Base-by-base conservation (phyloP, 2,797 vertebrate species). In the Eidolon dupreanum region DNA sequence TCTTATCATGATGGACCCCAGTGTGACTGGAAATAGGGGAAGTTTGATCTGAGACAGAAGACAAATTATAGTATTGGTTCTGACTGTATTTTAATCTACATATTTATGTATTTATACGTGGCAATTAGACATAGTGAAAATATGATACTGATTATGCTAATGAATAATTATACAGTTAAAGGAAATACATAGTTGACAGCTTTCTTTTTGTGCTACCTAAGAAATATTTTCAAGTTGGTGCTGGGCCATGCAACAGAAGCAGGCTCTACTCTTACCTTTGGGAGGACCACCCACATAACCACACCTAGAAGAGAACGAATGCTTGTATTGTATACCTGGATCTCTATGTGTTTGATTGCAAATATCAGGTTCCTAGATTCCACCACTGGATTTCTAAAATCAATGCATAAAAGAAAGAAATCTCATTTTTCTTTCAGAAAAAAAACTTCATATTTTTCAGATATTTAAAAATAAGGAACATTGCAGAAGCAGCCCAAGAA, bases 91-190 rank as follows among this genome's bases (percentile, higher is more conserved):
- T 77, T 81, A 41, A 46, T 75, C 28, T 74, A 7, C 73, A 51
- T 81, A 13, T 82, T 86, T 95, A 4, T 84, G 20, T 63, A 63
- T 79, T 93, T 96, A 70, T 2, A 9, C 12, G 38, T 81, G 28
- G 71, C 33, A 92, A 43, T 85, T 77, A 96, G 65, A 61, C 26
- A 79, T 31, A 68, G 61, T 87, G 28, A 93, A 92, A 91, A 65
- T 24, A 66, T 17, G 11, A 85, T 55, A 19, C 26, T 73, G 41
- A 63, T 82, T 83, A 78, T 49, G 43, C 31, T 91, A 81, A 77
- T 90, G 82, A 51, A 33, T 90, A 77, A 85, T 92, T 90, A 59
- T 8, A 38, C 20, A 66, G 22, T 73, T 95, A 53, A 70, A 71
- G 38, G 83, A 93, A 95, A 81, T 84, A 31, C 43, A 55, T 4